phyloP scores from a whole-genome alignment of 2,797 vertebrate genomes.

The Typhlichthys eigenmanni region DNA sequence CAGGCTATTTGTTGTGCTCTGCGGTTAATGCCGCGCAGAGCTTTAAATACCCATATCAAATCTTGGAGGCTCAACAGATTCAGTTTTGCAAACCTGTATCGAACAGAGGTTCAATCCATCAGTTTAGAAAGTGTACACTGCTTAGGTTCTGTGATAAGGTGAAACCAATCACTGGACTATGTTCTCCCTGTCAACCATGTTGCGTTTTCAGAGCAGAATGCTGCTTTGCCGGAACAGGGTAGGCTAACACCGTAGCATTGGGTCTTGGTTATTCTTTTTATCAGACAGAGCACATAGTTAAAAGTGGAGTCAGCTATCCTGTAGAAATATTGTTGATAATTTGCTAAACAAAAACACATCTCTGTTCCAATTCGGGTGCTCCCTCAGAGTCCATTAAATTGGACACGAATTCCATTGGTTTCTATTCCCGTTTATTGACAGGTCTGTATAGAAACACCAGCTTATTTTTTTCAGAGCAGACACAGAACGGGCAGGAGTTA shows the following conservation, averaged over 20 bases:
- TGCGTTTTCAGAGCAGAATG: constrained; percentile 59
- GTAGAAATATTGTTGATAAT: too few species aligned
- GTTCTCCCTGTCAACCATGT: constrained; percentile 71
- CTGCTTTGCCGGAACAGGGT: constrained; percentile 68
- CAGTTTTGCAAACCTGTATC: constrained; percentile 88
- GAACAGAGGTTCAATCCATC: constrained; percentile 85
- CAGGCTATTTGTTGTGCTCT: constrained; percentile 85
- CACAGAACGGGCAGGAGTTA: too few species aligned
- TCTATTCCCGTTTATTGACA: too few species aligned
- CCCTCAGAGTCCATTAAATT: too few species aligned
- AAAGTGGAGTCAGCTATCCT: constrained; percentile 15
- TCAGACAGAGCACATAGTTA: constrained; percentile 64
- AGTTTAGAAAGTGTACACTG: constrained; percentile 85
- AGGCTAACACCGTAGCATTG: constrained; percentile 70
- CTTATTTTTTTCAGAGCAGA: too few species aligned
- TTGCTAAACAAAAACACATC: too few species aligned
- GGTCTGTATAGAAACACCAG: too few species aligned
- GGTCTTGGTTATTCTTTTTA: constrained; percentile 61
- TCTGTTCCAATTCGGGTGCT: too few species aligned
- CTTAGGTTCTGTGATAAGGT: constrained; percentile 86
- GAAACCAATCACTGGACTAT: constrained; percentile 86
- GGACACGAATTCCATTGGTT: too few species aligned
- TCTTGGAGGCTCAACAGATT: constrained; percentile 86
- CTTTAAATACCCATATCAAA: constrained; percentile 89
- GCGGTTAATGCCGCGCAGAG: constrained; percentile 83